Conservation (phyloP, 1,140 invertebrate species). For the Trichomalopsis sarcophagae region DNA sequence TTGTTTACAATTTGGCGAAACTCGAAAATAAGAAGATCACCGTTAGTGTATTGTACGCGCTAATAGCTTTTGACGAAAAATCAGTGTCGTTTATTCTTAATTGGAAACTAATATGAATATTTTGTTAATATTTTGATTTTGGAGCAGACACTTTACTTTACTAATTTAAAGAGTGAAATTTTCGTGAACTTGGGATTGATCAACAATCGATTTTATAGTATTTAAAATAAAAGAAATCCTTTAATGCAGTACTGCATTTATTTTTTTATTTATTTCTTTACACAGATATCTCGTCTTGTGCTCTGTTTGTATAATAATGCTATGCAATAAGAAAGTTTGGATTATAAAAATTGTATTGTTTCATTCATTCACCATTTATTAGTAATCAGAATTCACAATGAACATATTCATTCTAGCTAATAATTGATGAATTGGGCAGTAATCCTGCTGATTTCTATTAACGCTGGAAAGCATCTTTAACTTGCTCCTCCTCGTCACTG, state of each 20-base stretch:
- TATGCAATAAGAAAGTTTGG: constrained; percentile 3
- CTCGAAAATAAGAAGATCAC: too few species aligned
- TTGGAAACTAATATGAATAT: too few species aligned
- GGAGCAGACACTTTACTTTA: too few species aligned
- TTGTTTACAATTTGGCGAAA: too few species aligned
- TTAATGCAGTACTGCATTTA: background rate
- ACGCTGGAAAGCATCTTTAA: constrained; percentile 77
- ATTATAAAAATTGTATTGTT: constrained; percentile 38
- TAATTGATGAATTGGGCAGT: too few species aligned
- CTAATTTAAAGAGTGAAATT: too few species aligned
- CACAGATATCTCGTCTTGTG: background rate
- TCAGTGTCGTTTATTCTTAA: too few species aligned
- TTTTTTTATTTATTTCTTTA: constrained; percentile 30
- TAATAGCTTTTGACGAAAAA: too few species aligned
- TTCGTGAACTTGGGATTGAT: background rate
- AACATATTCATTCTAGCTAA: constrained; percentile 2
- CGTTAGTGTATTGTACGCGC: too few species aligned
- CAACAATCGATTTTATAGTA: background rate
- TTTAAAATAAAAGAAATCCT: background rate
- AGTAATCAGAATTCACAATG: constrained; percentile 26
- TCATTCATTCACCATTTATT: constrained; percentile 36
- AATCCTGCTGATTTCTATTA: constrained; percentile 55
- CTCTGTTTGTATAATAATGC: background rate
- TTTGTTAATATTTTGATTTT: too few species aligned
- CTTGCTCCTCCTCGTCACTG: constrained; percentile 83